Conservation (phyloP, 2,113 vertebrate genomes). For the Marmota flaviventris region DNA sequence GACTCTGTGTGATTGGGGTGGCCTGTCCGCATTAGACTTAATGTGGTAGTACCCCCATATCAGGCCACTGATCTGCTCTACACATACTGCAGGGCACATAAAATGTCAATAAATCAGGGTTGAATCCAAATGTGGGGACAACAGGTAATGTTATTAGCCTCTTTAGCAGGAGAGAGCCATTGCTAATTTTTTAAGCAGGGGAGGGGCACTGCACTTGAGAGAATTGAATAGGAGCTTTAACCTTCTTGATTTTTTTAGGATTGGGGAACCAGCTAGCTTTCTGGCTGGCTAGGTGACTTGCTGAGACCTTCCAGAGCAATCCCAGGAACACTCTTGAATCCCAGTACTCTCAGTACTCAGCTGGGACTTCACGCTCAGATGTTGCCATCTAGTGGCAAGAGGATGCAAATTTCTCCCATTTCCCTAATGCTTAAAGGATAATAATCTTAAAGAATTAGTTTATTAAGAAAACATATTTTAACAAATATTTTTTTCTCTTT, state of each 20-base stretch:
- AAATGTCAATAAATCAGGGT: background rate
- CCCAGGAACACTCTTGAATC: background rate
- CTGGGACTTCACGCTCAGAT: background rate
- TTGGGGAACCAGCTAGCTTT: background rate
- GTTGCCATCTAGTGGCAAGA: conserved; percentile 49
- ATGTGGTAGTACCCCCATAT: fast-evolving
- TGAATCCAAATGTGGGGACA: fast-evolving
- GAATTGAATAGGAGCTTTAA: background rate
- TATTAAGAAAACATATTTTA: background rate
- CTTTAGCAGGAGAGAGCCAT: background rate
- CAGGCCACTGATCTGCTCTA: background rate
- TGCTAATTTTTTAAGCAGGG: background rate
- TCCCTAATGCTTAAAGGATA: background rate
- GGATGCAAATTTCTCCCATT: background rate
- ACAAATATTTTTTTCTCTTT: background rate
- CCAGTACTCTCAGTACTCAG: too few relatives aligned
- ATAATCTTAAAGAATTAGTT: background rate
- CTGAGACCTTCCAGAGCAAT: background rate
- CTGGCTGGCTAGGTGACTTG: too few relatives aligned
- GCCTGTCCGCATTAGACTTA: background rate
- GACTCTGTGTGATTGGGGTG: fast-evolving
- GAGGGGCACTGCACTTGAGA: background rate
- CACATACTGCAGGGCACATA: fast-evolving
- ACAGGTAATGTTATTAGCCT: background rate
- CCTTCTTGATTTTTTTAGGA: background rate